Evolutionary conservation across 1,140 invertebrate species (phyloP), one percentile per base, ranked within the genome.

Genomic region (Homarus americanus): DNA sequence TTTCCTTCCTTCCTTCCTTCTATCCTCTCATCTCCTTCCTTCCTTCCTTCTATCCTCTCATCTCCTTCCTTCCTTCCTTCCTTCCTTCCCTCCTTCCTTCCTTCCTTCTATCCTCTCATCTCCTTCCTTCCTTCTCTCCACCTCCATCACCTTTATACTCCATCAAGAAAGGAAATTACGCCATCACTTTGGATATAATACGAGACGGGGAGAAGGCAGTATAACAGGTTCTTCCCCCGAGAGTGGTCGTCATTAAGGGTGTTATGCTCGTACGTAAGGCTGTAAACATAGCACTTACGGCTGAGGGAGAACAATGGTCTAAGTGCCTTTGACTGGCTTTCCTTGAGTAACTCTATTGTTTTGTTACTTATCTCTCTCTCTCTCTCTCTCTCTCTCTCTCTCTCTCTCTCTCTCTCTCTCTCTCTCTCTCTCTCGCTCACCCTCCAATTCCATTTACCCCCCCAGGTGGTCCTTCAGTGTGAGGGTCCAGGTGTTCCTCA

Each of bases 401-500:
- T 49, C 2, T 0, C n/a, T 15, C 44, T 32, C 28, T 32, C 44
- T 15, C 41, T 28, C 1, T 36, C 28, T 58, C 17, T n/a, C n/a
- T n/a, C 41, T 80, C 41, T 44, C 10, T 44, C 34, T 40, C 40
- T 34, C 4, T 78, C 32, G 2, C 58, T n/a, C n/a, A n/a, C n/a
- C n/a, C n/a, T n/a, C n/a, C n/a, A n/a, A n/a, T n/a, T n/a, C n/a
- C n/a, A n/a, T n/a, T n/a, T n/a, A n/a, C n/a, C n/a, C n/a, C n/a
- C n/a, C 17, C 24, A 91, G 92, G 87, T 92, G 38, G 49, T 92
- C 86, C 75, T 88, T 28, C 58, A 93, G 66, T 91, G 92, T 41
- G 86, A 93, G 73, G 92, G 87, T 7, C 91, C 92, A 10, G 84
- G 87, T 36, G 84, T 93, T 40, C 93, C 93, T 24, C 93, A 92